phyloP scores from a whole-genome alignment of 2,888 invertebrate species.

The Lasioglossum pauxillum region DNA sequence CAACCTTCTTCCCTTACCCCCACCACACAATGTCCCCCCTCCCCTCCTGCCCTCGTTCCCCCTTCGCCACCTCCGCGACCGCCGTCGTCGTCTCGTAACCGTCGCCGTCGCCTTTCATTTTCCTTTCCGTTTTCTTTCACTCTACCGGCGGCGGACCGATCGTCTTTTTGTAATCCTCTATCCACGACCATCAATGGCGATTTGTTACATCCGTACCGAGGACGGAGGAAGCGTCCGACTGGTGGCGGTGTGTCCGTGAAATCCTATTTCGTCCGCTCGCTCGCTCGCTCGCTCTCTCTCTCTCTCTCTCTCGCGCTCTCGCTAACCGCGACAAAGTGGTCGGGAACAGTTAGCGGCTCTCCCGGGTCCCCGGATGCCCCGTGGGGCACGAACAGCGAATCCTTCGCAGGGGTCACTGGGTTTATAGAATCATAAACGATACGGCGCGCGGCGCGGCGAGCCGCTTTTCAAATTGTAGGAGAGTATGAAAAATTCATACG shows the following conservation, averaged over 20 bases:
- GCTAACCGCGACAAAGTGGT: conserved; percentile 14
- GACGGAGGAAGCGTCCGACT: not conserved
- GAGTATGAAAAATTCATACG: conserved; percentile 78
- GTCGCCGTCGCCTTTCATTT: conserved; percentile 66
- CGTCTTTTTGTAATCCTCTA: conserved; percentile 21
- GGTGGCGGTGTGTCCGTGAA: conserved; percentile 16
- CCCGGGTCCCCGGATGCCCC: not conserved
- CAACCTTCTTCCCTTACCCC: conserved; percentile 47
- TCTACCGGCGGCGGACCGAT: conserved; percentile 5
- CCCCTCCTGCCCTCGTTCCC: conserved; percentile 12
- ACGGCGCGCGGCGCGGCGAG: not conserved
- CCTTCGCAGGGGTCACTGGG: conserved; percentile 54
- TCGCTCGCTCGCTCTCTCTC: no score
- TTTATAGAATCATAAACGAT: conserved; percentile 64
- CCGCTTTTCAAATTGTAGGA: conserved; percentile 69
- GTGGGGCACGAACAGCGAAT: conserved; percentile 14
- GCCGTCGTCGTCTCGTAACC: conserved; percentile 2
- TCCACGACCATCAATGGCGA: conserved; percentile 57
- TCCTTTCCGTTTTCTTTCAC: conserved; percentile 62
- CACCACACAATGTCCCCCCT: not conserved
- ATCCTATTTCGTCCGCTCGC: conserved; percentile 11
- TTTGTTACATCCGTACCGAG: conserved; percentile 8
- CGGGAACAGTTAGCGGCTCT: conserved; percentile 30
- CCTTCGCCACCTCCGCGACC: not conserved
- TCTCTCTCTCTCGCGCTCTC: not conserved